Base-by-base conservation (phyloP, 2,113 vertebrate genomes). In the Illadopsis cleaveri region DNA sequence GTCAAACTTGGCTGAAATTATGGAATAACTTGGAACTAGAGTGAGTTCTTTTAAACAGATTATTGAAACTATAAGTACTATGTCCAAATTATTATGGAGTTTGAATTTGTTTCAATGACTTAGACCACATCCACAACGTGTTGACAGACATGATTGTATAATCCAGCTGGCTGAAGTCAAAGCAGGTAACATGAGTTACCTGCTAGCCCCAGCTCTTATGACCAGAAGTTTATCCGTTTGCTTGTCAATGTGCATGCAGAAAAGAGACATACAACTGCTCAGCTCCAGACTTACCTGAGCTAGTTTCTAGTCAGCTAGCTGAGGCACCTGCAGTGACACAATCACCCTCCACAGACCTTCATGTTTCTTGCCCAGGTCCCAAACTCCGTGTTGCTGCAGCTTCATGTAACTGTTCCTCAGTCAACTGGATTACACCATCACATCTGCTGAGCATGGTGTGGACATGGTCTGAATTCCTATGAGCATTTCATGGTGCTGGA, bases 391-490 rank as follows among this genome's bases (percentile, higher is more conserved):
- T 45, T 86, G n/a, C n/a, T 1, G 4, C 50, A 48, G 28, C 58
- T 65, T 69, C 0, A 0, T 70, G 72, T 44, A 73, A 56, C 47
- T 89, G 64, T 50, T 75, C 57, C 19, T 71, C 51, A 68, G 13
- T 23, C 45, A 50, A 15, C 44, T 75, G 81, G 27, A 68, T 86
- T 77, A 44, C 12, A 1, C 75, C 42, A 76, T 51, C 75, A 22
- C 58, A 61, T 61, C 82, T 77, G 50, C 81, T 0, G 1, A 38
- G 31, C 1, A 2, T 0, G 0, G 20, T 27, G 23, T 2, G 2
- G 45, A 47, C 20, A 0, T 53, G 50, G 50, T n/a, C 66, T 69
- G 71, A 71, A 35, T 45, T 53, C 33, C 84, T 60, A 65, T 9
- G 45, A 53, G 66, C 44, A 24, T 66, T 70, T 58, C 47, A 38